Base-by-base conservation (phyloP, 2,797 vertebrate genomes). In the Mus spretus region DNA sequence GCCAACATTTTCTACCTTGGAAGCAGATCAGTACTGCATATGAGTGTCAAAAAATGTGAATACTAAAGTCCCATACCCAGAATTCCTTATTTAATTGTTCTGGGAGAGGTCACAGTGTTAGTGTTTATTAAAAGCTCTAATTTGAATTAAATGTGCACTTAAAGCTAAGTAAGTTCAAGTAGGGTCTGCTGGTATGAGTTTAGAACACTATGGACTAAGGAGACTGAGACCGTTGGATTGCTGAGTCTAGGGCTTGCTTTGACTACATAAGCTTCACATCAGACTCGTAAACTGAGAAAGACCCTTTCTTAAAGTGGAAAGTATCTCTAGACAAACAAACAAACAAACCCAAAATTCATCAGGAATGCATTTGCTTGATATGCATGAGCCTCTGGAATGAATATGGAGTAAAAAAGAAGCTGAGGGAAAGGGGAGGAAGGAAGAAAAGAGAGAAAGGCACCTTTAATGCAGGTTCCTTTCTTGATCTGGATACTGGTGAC, bases 41-140 rank as follows among this genome's bases (percentile, higher is more conserved):
- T 20, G 9, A 74, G 11, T 17, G 78, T 97, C 86, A 63, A 91
- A 91, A 83, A 61, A 50, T 53, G 44, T 17, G 1, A 89, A 63
- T 10, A 0, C 13, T 2, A 26, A 57, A 14, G 4, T 10, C 6
- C 2, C 20, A 59, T 4, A 89, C 15, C 4, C 67, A 50, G 26
- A 86, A 79, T 86, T 74, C 26, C 47, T 79, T 9, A 79, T 82
- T 91, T 80, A 91, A 78, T 63, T 78, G 3, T 50, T 93, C 77
- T 75, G 10, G 22, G n/a, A 91, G 79, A 70, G 44, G 17, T 15
- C 31, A 0, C 5, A 20, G 10, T 17, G 85, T 72, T 47, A 74
- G 2, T 44, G 57, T 78, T 87, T 96, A 17, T 84, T 96, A 77
- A 87, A 89, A 65, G 24, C 78, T 59, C 22, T 90, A 24, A 44